Evolutionary conservation across 2,113 vertebrate species (phyloP), one percentile per base, ranked within the genome.

Genomic region (Nymphicus hollandicus): DNA sequence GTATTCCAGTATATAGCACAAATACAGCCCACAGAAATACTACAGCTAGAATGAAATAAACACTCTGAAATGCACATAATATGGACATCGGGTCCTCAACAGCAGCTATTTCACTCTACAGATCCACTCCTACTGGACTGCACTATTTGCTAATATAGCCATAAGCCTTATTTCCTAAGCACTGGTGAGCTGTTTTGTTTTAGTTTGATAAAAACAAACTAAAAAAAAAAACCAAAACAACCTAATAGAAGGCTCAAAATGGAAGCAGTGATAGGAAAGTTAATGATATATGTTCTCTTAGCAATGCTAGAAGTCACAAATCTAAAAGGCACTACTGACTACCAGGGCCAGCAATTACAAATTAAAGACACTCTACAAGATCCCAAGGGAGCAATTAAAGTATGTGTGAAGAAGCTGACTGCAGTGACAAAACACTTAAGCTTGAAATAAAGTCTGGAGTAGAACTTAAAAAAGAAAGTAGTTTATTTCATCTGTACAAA

Each of bases 241-340:
- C 28, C 16, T 27, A 63, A 53, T 9, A 61, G 58, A 74, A 84
- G 27, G 33, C 19, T 94, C 27, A 77, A 52, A 95, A 89, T 64
- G 7, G 95, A 95, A 94, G 69, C 5, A 11, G 44, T 44, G 39
- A 74, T 47, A 77, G 76, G 58, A 33, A 82, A 86, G 41, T 46
- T 85, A 39, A 71, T 55, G 78, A 60, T 15, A 88, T 79, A 47
- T 13, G 18, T 74, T 94, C n/a, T 74, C 8, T 28, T 68, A 64
- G 55, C 37, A 76, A 47, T 74, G 82, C 31, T 86, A 92, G 76
- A 94, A 92, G 80, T 63, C 83, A 89, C 33, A 93, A 82, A 96
- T 91, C 74, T 89, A 68, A 94, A 95, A 95, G 25, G n/a, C 60
- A 91, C 13, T 5, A 3, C 14, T 89, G 79, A 63, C 25, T 29